These are phyloP conservation scores for Caenorhabditis sp. DNA, from an alignment of 2,888 invertebrate species.

Conservation along the genomic window DNA sequence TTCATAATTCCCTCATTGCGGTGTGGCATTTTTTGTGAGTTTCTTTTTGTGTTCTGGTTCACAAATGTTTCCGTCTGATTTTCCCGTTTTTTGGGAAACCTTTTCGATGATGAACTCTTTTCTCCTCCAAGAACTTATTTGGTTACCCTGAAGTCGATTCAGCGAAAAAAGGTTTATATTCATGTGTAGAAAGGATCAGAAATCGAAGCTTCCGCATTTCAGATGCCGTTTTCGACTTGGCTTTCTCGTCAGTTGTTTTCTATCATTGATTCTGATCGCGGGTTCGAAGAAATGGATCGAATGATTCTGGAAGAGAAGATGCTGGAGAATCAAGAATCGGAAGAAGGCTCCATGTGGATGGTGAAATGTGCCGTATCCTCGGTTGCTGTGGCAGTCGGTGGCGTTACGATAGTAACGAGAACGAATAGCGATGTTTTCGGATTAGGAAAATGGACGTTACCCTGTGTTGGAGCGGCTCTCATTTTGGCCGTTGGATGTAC, in stretches of 20 bases:
- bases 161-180: slow-evolving; percentile 21
- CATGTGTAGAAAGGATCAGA: background rate
- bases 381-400: background rate
- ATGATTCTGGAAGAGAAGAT: slow-evolving; percentile 34
- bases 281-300: slow-evolving; percentile 59
- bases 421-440: background rate
- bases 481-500: slow-evolving; percentile 1
- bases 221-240: slow-evolving; percentile 21
- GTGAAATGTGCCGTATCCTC: slow-evolving; percentile 1
- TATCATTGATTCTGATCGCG: slow-evolving; percentile 21
- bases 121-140: background rate
- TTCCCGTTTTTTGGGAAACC: slow-evolving; percentile 33
- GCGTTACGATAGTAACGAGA: slow-evolving; percentile 6
- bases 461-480: background rate
- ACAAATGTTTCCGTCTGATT: background rate
- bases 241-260: slow-evolving; percentile 19
- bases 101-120: slow-evolving; percentile 17
- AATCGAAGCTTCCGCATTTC: background rate
- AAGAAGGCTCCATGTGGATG: background rate
- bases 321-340: slow-evolving; percentile 18
- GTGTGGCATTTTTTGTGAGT: slow-evolving; percentile 35
- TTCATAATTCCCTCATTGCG: background rate
- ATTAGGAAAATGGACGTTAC: background rate
- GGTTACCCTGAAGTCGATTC: slow-evolving; percentile 1
- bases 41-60: slow-evolving; percentile 17